Evolutionary conservation across 2,113 vertebrate species (phyloP), one percentile per base, ranked within the genome.

Genomic region (Apaloderma vittatum): DNA sequence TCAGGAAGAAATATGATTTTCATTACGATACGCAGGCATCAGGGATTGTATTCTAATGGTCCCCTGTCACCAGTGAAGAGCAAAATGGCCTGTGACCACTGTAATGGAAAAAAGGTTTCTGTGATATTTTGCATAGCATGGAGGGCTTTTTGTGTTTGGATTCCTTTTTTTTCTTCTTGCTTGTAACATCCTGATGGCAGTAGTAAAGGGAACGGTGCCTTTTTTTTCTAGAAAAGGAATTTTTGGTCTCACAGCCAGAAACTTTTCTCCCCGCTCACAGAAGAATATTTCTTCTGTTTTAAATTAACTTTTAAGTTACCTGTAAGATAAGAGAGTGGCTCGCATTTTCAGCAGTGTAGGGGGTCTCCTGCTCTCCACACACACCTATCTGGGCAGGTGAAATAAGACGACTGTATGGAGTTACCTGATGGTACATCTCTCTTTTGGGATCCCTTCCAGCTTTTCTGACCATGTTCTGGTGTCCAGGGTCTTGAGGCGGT

Each of bases 1-100:
- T 94, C 78, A 87, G 91, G 93, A 95, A 94, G 94, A 97, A 97
- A 97, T 96, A 97, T 80, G 92, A 97, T 97, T 97, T 96, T 95
- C 92, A 95, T 97, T 96, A 97, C 3, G 88, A 97, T 96, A 95
- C 12, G 1, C 78, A 90, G 88, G 88, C 90, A 87, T 75, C 75
- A 54, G 86, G 94, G 84, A 94, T 63, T 95, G 90, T 94, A 34
- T 94, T 97, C 92, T 94, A 97, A 96, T 82, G 61, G 84, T 86
- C 88, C 74, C 89, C 78, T 94, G 84, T 93, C 90, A 92, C 84
- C 61, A 90, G 57, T 43, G 86, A 94, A 82, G 80, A 96, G 74
- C 90, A 97, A 95, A 97, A 95, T 94, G 88, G 84, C 78, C 88
- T 93, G 89, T 94, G 93, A 97, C 94, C 94, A 96, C 83, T 91